Evolutionary conservation across 2,113 vertebrate species (phyloP).

Genomic region (Agelaius phoeniceus): DNA sequence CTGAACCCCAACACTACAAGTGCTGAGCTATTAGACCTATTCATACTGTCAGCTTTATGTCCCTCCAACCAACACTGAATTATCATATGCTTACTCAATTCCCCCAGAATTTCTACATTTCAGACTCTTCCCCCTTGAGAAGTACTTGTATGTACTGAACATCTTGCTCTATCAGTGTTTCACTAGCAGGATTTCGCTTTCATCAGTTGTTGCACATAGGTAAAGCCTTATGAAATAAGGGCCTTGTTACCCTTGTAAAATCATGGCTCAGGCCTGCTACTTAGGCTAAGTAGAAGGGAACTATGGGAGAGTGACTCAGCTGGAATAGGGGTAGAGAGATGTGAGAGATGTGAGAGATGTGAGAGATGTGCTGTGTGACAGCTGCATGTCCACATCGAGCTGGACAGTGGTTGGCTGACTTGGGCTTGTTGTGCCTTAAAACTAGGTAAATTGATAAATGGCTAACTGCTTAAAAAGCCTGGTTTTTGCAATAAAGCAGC

Average conservation of each 20-base stretch:
- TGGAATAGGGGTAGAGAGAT: not conserved
- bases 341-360: not conserved
- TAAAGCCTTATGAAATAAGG: not conserved
- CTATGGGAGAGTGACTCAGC: not conserved
- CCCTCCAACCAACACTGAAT: not conserved
- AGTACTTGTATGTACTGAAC: not conserved
- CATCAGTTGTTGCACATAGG: not conserved
- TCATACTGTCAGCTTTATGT: not conserved
- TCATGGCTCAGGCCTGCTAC: not conserved
- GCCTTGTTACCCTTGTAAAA: not conserved
- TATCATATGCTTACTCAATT: not conserved
- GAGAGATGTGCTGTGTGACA: not conserved
- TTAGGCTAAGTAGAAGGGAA: not conserved
- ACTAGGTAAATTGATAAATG: not conserved
- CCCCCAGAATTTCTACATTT: not conserved
- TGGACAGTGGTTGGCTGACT: not conserved
- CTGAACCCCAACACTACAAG: not conserved
- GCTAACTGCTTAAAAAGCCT: not conserved
- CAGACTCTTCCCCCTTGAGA: not conserved
- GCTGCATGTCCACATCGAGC: not conserved
- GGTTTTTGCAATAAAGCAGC: not conserved
- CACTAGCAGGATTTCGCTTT: not conserved
- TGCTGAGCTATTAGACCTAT: not conserved
- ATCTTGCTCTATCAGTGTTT: not conserved
- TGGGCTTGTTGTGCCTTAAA: not conserved